These are phyloP conservation scores for Thymelicus sylvestris DNA, from an alignment of 2,888 invertebrate species.

Conservation along the genomic window DNA sequence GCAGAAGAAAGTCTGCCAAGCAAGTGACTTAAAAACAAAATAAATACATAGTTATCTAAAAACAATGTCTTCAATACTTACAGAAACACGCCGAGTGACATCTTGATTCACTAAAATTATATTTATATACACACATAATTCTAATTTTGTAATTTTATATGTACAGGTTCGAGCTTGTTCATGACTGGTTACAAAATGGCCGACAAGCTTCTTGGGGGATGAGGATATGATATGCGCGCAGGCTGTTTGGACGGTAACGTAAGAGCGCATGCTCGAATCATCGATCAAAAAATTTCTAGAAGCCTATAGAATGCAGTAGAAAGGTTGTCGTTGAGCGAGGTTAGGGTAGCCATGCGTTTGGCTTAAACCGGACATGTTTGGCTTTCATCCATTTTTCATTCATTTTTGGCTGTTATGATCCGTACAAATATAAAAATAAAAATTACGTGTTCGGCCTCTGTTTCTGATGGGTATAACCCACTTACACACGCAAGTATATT, in stretches of 20 bases:
- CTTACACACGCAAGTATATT: too few species aligned
- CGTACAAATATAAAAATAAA: too few species aligned
- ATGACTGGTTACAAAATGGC: constrained; percentile 27
- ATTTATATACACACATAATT: constrained; percentile 27
- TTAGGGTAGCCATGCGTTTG: too few species aligned
- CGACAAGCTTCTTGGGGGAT: neutral
- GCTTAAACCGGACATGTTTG: too few species aligned
- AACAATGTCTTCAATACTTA: constrained; percentile 24
- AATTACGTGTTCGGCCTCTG: too few species aligned
- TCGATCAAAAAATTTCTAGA: neutral
- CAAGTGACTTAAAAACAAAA: neutral
- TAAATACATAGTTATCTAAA: neutral
- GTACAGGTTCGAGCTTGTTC: constrained; percentile 34
- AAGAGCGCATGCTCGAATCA: constrained; percentile 15
- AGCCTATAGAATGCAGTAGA: neutral
- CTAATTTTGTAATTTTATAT: constrained; percentile 30
- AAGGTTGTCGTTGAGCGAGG: too few species aligned
- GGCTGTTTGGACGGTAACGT: neutral
- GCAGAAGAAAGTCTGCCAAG: constrained; percentile 10
- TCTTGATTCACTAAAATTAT: constrained; percentile 25
- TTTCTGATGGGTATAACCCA: too few species aligned
- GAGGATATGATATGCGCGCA: neutral
- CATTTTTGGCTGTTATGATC: too few species aligned
- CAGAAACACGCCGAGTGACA: constrained; percentile 10
- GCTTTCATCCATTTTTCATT: too few species aligned